Conservation (phyloP, 2,888 invertebrate species). For the Stegophylla sp. region DNA sequence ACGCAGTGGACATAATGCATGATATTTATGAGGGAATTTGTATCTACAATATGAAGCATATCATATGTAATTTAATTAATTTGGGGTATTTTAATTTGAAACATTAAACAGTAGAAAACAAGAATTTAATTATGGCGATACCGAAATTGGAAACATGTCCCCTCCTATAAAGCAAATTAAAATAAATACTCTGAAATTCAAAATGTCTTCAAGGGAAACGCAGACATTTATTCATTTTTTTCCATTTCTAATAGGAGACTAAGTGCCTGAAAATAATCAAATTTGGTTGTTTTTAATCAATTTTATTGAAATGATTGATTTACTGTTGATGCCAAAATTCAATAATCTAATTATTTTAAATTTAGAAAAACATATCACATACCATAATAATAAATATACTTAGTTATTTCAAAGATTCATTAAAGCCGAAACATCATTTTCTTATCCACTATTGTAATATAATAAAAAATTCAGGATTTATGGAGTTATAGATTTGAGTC, state of each 20-base stretch:
- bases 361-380: neutral
- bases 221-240: too few species aligned
- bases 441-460: constrained; percentile 22
- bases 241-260: too few species aligned
- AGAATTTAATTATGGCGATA: neutral
- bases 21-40: neutral
- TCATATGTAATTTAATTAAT: neutral
- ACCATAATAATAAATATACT: constrained; percentile 19
- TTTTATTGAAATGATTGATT: constrained; percentile 21
- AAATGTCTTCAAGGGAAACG: too few species aligned
- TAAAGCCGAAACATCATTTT: constrained; percentile 19
- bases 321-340: constrained; percentile 3
- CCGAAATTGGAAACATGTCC: neutral
- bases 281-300: constrained; percentile 18
- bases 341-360: neutral
- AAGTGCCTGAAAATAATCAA: neutral
- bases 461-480: constrained; percentile 12
- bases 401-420: constrained; percentile 1
- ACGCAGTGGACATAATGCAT: neutral
- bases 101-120: neutral
- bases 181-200: neutral
- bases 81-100: neutral
- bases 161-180: neutral
- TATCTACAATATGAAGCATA: constrained; percentile 14
- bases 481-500: constrained; percentile 7